Evolutionary conservation across 2,797 vertebrate genomes (phyloP).

Genomic region (Streptopelia turtur): DNA sequence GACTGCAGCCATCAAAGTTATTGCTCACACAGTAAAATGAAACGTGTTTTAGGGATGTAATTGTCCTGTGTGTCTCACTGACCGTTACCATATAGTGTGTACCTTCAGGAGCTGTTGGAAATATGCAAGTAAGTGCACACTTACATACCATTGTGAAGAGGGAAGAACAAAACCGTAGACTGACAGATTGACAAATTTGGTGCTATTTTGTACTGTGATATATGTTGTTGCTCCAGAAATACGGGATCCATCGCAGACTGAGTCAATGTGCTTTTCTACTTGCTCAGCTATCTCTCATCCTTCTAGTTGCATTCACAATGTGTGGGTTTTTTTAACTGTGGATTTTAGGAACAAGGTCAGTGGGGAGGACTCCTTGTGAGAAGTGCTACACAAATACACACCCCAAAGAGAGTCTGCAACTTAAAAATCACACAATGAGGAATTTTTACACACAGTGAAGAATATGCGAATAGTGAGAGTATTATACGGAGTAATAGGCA

Average conservation of each 20-base stretch:
- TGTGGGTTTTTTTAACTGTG: background rate
- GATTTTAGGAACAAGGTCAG: background rate
- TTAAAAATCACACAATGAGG: background rate
- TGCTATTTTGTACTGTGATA: background rate
- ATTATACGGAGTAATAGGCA: background rate
- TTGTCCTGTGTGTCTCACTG: background rate
- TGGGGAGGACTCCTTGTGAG: background rate
- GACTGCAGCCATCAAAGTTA: background rate
- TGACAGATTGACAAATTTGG: background rate
- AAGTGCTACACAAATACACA: background rate
- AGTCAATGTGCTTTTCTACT: background rate
- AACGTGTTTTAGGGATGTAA: background rate
- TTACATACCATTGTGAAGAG: background rate
- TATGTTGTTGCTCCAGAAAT: background rate
- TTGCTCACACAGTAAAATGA: background rate
- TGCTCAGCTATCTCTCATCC: background rate
- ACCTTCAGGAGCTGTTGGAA: background rate
- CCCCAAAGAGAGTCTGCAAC: background rate
- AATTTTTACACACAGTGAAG: background rate
- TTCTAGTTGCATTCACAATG: background rate
- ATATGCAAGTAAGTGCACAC: background rate
- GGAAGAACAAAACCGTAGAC: background rate
- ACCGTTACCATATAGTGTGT: rapidly evolving
- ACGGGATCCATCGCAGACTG: background rate
- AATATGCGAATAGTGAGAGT: background rate